Conservation (phyloP, 2,888 invertebrate species). For the Hedychridium roseum region DNA sequence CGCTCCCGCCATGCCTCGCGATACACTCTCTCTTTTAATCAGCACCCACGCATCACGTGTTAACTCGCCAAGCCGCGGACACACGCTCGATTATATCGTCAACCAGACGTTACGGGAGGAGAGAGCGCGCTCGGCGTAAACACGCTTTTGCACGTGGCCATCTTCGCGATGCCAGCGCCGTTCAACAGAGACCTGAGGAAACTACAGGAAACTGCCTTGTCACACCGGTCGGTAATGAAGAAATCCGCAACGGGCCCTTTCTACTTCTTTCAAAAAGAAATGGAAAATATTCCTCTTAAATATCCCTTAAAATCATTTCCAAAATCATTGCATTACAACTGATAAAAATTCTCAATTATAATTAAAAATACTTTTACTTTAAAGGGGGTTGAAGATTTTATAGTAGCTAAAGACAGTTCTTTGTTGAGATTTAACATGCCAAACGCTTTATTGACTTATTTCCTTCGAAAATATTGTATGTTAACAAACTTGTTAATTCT, state of each 20-base stretch:
- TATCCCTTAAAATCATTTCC: too few species aligned
- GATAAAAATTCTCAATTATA: too few species aligned
- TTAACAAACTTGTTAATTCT: too few species aligned
- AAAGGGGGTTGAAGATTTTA: too few species aligned
- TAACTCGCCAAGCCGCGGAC: background rate
- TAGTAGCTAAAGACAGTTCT: too few species aligned
- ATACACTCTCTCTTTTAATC: conserved; percentile 6
- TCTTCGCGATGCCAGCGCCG: conserved; percentile 49
- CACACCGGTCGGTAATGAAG: conserved; percentile 41
- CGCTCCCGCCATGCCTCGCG: conserved; percentile 29
- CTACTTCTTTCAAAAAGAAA: conserved; percentile 3
- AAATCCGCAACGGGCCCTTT: conserved; percentile 8
- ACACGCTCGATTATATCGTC: background rate
- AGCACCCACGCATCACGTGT: conserved; percentile 10
- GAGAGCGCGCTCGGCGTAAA: conserved; percentile 34
- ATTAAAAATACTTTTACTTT: too few species aligned
- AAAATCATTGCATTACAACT: too few species aligned
- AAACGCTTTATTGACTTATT: too few species aligned
- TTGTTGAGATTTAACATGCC: too few species aligned
- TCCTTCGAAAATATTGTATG: too few species aligned
- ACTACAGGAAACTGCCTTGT: background rate
- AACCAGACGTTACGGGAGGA: conserved; percentile 9
- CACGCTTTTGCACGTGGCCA: conserved; percentile 58
- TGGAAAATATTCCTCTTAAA: too few species aligned
- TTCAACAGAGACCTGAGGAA: background rate